These are phyloP conservation scores for Ceratotherium simum DNA, from an alignment of 2,113 vertebrate species.

Conservation along the genomic window DNA sequence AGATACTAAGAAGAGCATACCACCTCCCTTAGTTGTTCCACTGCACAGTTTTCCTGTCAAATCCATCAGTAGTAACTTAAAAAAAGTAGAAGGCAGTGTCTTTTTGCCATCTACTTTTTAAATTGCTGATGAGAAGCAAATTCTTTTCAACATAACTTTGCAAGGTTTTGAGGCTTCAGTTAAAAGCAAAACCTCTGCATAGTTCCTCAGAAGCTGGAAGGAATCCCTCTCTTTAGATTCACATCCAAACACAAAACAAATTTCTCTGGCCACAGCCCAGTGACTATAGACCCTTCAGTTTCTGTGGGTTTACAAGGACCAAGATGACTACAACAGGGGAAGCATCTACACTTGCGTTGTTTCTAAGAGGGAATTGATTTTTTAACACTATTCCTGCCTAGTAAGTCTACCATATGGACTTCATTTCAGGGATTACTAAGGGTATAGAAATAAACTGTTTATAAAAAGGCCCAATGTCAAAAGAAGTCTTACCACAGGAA, in stretches of 20 bases:
- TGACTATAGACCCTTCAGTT: neutral
- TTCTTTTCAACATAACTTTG: neutral
- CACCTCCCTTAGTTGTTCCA: neutral
- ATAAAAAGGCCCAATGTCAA: neutral
- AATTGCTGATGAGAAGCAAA: neutral
- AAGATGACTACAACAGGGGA: neutral
- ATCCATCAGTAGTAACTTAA: neutral
- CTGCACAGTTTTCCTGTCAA: neutral
- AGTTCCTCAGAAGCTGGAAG: neutral
- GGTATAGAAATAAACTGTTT: neutral
- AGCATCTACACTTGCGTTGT: neutral
- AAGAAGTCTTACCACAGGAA: constrained; percentile 95
- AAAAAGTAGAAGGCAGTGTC: neutral
- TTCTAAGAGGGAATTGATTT: neutral
- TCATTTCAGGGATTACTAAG: neutral
- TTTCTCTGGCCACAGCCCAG: neutral
- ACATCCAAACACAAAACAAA: neutral
- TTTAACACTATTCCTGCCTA: neutral
- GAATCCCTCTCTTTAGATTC: neutral
- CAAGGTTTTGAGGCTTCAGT: neutral
- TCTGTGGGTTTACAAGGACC: neutral
- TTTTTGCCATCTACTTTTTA: neutral
- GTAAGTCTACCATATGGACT: neutral
- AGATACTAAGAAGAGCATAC: too few relatives aligned
- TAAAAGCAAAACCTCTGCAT: neutral